Evolutionary conservation across 1,140 invertebrate species (phyloP).

Genomic region (Drosophila ercepeae): DNA sequence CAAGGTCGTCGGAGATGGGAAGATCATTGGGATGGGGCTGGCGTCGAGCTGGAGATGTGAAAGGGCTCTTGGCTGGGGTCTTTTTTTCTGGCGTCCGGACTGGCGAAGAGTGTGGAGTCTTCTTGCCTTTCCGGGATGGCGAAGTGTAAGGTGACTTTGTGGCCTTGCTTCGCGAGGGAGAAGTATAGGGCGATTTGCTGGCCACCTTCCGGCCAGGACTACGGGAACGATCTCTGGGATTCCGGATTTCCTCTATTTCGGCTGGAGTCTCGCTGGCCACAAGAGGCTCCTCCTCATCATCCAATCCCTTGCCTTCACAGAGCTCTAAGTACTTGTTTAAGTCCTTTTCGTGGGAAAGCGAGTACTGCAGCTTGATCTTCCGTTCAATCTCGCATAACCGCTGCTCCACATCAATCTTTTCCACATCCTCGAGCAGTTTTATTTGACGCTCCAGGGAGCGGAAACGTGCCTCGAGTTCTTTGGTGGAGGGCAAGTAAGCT

Average conservation of each 20-base stretch:
- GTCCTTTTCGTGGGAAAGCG: conserved; percentile 77
- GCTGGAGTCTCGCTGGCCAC: neutral
- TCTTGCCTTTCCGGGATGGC: conserved; percentile 37
- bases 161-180: conserved; percentile 23
- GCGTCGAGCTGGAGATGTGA: conserved; percentile 55
- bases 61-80: conserved; percentile 34
- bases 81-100: conserved; percentile 24
- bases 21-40: conserved; percentile 55
- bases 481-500: conserved; percentile 73
- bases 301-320: conserved; percentile 73
- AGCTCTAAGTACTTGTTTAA: conserved; percentile 73
- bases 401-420: conserved; percentile 80
- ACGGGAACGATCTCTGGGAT: conserved; percentile 43
- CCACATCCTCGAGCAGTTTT: conserved; percentile 76
- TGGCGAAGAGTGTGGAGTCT: conserved; percentile 60
- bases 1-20: conserved; percentile 65
- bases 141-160: conserved; percentile 61
- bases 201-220: conserved; percentile 54
- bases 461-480: conserved; percentile 74
- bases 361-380: conserved; percentile 79
- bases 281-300: conserved; percentile 44
- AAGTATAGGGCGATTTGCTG: conserved; percentile 37
- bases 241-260: neutral
- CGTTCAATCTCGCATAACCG: conserved; percentile 70
- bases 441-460: conserved; percentile 76